Evolutionary conservation across 2,113 vertebrate species (phyloP).

Genomic region (Rhegmatorhina hoffmannsi): DNA sequence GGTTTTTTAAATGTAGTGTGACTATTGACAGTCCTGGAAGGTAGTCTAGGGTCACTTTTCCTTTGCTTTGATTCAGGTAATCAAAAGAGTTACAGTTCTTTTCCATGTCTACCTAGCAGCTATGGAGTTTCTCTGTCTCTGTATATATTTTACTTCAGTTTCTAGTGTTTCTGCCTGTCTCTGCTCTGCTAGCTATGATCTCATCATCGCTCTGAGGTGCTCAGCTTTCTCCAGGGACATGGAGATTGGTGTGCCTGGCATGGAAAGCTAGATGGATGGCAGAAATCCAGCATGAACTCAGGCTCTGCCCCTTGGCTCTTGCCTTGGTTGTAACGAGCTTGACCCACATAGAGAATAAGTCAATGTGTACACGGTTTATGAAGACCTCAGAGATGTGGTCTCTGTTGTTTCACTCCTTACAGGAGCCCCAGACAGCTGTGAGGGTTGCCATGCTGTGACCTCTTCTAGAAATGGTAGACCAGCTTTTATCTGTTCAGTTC

Average conservation of each 20-base stretch:
- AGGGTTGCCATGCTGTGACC: rapidly evolving
- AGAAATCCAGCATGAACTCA: neutral
- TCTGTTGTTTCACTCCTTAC: neutral
- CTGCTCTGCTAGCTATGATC: neutral
- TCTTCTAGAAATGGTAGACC: neutral
- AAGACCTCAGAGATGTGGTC: neutral
- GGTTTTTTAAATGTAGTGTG: neutral
- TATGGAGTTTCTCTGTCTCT: neutral
- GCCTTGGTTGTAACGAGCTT: neutral
- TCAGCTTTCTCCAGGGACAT: neutral
- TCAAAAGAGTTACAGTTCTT: neutral
- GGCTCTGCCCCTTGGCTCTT: neutral
- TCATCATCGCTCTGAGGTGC: neutral
- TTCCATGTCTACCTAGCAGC: neutral
- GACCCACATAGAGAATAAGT: neutral
- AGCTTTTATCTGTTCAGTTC: neutral
- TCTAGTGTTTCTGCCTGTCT: neutral
- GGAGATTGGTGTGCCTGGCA: neutral
- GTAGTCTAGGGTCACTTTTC: neutral
- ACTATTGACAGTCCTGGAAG: neutral
- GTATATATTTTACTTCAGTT: neutral
- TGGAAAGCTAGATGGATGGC: neutral
- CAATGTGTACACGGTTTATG: neutral
- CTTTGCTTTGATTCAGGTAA: neutral
- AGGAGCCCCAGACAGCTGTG: neutral